phyloP scores from a whole-genome alignment of 2,888 invertebrate genomes.

The Thelaira solivaga region DNA sequence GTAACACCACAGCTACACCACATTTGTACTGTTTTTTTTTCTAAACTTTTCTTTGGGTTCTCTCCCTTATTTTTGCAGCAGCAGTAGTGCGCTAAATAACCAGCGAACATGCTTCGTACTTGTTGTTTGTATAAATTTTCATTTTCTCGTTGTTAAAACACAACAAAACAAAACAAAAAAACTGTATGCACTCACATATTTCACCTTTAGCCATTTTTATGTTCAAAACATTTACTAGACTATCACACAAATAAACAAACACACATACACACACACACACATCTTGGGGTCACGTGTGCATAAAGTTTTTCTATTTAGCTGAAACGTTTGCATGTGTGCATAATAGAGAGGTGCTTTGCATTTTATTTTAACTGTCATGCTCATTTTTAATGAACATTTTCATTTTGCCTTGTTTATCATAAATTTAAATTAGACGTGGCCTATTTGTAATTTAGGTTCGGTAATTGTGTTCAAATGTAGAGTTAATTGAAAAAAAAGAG shows the following conservation, averaged over 20 bases:
- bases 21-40: not conserved
- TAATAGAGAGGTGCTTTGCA: not conserved
- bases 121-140: conserved; percentile 7
- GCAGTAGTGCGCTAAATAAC: not conserved
- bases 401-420: conserved; percentile 34
- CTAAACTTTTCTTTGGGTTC: not conserved
- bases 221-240: conserved; percentile 27
- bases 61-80: not conserved
- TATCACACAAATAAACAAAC: not conserved
- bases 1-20: no score
- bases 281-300: not conserved
- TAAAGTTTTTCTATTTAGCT: not conserved
- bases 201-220: conserved; percentile 45
- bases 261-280: not conserved
- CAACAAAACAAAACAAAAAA: not conserved
- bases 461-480: no score
- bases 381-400: conserved; percentile 55
- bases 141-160: conserved; percentile 30
- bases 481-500: no score
- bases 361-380: conserved; percentile 46
- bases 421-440: conserved; percentile 22
- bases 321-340: not conserved
- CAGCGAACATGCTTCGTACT: not conserved
- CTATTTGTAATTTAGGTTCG: no score
- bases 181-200: conserved; percentile 10